Percentiles rank a stretch among this genome's conserved stretches.
These are phyloP conservation scores for Megamerina dolium DNA, from an alignment of 2,888 invertebrate species.

Conservation along the genomic window DNA sequence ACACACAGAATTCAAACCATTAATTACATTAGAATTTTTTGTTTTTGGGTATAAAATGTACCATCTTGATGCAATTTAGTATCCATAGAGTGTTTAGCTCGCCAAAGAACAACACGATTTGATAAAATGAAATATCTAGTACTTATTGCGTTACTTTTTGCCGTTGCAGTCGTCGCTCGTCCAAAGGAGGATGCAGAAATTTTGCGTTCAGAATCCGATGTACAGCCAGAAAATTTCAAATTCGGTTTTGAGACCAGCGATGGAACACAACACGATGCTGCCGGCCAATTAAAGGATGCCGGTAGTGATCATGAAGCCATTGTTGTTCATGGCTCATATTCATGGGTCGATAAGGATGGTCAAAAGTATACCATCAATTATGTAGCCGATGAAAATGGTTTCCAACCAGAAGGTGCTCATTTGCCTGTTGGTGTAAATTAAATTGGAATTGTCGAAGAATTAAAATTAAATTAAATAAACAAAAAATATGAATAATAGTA, in stretches of 20 bases:
- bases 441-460: conserved; percentile 3
- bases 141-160: conserved; percentile 45
- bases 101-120: no score
- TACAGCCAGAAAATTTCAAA: conserved; percentile 49
- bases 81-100: no score
- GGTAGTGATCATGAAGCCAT: conserved; percentile 25
- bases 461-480: no score
- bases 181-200: conserved; percentile 12
- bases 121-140: conserved; percentile 28
- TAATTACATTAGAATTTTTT: no score
- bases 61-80: no score
- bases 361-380: conserved; percentile 51
- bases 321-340: conserved; percentile 25
- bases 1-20: no score
- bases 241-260: conserved; percentile 45
- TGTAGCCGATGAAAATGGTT: conserved; percentile 38
- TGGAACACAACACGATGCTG: conserved; percentile 50
- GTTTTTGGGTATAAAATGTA: no score
- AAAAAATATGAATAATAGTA: no score
- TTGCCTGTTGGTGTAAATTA: conserved; percentile 23
- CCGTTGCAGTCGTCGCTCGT: conserved; percentile 24
- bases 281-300: conserved; percentile 21
- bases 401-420: conserved; percentile 40
- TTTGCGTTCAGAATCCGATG: conserved; percentile 49
- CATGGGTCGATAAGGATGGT: conserved; percentile 40